Evolutionary conservation across 2,888 invertebrate species (phyloP).

Genomic region (Neuroscelio doddi): DNA sequence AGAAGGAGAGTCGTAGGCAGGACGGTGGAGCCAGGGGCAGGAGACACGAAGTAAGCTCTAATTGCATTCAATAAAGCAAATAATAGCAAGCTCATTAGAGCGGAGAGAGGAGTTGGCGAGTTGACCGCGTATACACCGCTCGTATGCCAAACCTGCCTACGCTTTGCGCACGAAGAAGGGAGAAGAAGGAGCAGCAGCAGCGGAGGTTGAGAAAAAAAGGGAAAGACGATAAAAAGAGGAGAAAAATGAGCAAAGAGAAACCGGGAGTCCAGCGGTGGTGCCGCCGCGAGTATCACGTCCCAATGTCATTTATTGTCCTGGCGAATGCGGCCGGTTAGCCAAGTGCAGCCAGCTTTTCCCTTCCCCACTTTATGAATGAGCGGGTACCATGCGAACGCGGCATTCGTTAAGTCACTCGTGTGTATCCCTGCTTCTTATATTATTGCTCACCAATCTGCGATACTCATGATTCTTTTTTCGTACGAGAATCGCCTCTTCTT

Average conservation of each 20-base stretch:
- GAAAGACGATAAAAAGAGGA: slow-evolving; percentile 35
- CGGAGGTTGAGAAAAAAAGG: slow-evolving; percentile 12
- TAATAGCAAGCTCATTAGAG: slow-evolving; percentile 71
- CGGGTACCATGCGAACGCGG: slow-evolving; percentile 43
- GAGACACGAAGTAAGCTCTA: slow-evolving; percentile 69
- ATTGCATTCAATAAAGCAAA: slow-evolving; percentile 71
- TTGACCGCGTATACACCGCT: slow-evolving; percentile 57
- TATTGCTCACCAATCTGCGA: slow-evolving; percentile 14
- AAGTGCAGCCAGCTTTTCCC: slow-evolving; percentile 6
- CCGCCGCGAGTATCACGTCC: slow-evolving; percentile 36
- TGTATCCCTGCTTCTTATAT: slow-evolving; percentile 22
- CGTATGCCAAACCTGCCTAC: slow-evolving; percentile 63
- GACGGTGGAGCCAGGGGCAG: slow-evolving; percentile 40
- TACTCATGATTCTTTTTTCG: slow-evolving; percentile 3
- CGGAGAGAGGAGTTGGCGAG: slow-evolving; percentile 62
- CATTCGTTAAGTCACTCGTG: slow-evolving; percentile 38
- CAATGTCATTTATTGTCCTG: slow-evolving; percentile 48
- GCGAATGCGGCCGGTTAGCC: slow-evolving; percentile 17
- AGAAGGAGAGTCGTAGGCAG: slow-evolving; percentile 27
- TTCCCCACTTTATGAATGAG: slow-evolving; percentile 43
- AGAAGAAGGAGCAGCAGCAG: slow-evolving; percentile 24
- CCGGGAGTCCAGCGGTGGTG: slow-evolving; percentile 47
- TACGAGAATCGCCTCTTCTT: neutral
- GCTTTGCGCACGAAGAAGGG: slow-evolving; percentile 49
- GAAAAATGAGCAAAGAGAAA: slow-evolving; percentile 54